These are phyloP conservation scores for Cromileptes altivelis DNA, from an alignment of 2,113 vertebrate genomes.

Conservation along the genomic window DNA sequence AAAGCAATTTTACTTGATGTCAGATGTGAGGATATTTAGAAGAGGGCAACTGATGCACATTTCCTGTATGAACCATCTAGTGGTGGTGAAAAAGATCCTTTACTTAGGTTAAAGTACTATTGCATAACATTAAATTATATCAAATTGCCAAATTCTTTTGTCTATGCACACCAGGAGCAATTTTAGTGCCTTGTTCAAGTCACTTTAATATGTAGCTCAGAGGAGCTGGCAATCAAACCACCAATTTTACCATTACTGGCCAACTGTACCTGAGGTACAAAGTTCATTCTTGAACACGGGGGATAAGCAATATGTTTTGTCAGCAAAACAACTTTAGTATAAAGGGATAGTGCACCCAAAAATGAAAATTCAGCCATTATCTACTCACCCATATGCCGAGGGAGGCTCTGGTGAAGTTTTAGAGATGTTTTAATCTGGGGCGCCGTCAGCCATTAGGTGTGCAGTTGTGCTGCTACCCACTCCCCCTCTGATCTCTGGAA, in stretches of 20 bases:
- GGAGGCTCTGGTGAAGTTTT: too few relatives aligned
- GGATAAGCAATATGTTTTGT: too few relatives aligned
- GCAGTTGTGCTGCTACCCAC: too few relatives aligned
- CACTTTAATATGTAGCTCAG: background rate
- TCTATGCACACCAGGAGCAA: background rate
- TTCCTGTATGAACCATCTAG: conserved; percentile 11
- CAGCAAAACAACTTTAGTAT: too few relatives aligned
- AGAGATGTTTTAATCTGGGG: too few relatives aligned
- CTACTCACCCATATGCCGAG: too few relatives aligned
- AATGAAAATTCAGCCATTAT: too few relatives aligned
- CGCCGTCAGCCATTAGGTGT: too few relatives aligned
- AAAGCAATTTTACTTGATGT: conserved; percentile 68
- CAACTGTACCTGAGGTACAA: background rate
- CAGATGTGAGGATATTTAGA: conserved; percentile 60
- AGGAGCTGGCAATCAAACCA: too few relatives aligned
- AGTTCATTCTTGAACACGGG: background rate
- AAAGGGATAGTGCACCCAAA: too few relatives aligned
- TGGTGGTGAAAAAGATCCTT: background rate
- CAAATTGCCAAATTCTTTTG: background rate
- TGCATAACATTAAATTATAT: background rate
- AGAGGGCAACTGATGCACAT: conserved; percentile 35
- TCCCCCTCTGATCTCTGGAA: too few relatives aligned
- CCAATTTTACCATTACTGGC: background rate
- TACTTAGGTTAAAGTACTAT: background rate
- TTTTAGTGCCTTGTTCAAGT: conserved; percentile 8